Evolutionary conservation across 1,140 invertebrate species (phyloP).

Genomic region (Lucilia cuprina): DNA sequence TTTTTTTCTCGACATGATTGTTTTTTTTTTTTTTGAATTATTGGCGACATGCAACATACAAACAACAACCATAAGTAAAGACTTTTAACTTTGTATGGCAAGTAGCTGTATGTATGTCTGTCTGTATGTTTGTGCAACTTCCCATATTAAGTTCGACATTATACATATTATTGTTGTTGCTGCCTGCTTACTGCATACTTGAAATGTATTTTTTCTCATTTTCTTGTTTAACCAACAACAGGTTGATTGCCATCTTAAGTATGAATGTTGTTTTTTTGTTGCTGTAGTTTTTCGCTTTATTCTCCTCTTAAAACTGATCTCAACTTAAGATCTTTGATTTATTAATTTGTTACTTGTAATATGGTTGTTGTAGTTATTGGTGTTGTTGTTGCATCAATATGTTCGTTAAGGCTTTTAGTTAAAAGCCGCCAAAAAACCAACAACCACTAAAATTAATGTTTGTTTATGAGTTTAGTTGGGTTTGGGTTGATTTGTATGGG

Average conservation of each 20-base stretch:
- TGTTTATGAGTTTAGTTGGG: neutral
- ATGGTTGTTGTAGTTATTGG: neutral
- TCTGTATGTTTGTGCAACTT: neutral
- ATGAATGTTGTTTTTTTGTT: neutral
- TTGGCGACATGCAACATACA: constrained; percentile 8
- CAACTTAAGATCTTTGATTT: constrained; percentile 3
- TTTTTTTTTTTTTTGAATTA: neutral
- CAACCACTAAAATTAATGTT: neutral
- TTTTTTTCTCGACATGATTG: neutral
- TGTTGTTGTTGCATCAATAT: neutral
- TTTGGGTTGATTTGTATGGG: neutral
- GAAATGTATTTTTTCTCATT: neutral
- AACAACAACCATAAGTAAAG: neutral
- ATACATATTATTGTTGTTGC: neutral
- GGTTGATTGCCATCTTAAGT: constrained; percentile 17
- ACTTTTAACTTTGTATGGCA: neutral
- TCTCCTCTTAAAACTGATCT: neutral
- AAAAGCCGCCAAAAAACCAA: constrained; percentile 3
- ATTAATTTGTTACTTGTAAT: constrained; percentile 10
- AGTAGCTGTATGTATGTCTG: neutral
- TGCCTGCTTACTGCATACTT: too few relatives aligned
- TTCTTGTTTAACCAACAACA: neutral
- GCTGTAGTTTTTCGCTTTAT: neutral
- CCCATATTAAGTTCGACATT: neutral
- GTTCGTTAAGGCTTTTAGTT: neutral